A percentile compares a stretch with the other conserved stretches of the same genome.
phyloP scores from a whole-genome alignment of 1,140 invertebrate species.

The Penaeus vannamei region DNA sequence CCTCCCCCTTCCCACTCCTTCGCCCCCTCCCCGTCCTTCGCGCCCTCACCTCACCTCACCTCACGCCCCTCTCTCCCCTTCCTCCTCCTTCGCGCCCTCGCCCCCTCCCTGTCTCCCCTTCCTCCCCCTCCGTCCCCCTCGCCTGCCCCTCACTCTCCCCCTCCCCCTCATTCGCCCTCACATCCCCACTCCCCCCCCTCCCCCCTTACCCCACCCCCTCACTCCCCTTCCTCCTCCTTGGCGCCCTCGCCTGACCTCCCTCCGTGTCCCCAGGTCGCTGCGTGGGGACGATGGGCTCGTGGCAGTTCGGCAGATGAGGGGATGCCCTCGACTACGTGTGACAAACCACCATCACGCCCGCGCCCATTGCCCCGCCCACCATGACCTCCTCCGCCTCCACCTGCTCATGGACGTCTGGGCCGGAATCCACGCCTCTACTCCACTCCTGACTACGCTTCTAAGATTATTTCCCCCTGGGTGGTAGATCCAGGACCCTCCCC shows the following conservation, averaged over 20 bases:
- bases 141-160: background rate
- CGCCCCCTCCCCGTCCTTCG: no score
- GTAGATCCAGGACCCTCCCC: background rate
- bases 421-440: conserved; percentile 48
- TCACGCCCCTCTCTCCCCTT: no score
- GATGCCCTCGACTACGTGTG: conserved; percentile 64
- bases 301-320: conserved; percentile 69
- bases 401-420: conserved; percentile 42
- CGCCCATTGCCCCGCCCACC: conserved; percentile 41
- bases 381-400: conserved; percentile 33
- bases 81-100: no score
- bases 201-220: background rate
- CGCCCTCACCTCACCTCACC: background rate
- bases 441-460: conserved; percentile 42
- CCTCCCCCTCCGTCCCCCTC: no score
- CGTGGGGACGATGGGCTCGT: conserved; percentile 69
- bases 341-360: conserved; percentile 53
- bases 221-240: no score
- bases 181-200: background rate
- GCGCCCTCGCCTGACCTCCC: background rate
- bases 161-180: no score
- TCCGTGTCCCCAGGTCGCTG: conserved; percentile 64
- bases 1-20: no score
- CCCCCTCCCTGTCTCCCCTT: conserved; percentile 10
- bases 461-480: conserved; percentile 5